Evolutionary conservation across 2,888 invertebrate species (phyloP), one percentile per base, ranked within the genome.

Genomic region (Sycophila texana): DNA sequence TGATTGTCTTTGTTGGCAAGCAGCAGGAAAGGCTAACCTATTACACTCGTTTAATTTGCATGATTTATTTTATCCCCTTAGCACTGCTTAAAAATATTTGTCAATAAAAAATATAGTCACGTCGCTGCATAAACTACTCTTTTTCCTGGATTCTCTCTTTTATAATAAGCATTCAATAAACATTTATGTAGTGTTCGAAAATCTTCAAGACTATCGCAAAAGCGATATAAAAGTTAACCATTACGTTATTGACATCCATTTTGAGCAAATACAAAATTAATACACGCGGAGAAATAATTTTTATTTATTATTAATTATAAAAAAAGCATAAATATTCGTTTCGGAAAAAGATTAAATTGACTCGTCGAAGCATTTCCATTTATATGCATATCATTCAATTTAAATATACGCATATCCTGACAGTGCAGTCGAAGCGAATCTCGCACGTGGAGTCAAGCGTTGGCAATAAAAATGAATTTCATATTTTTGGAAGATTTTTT

Each of bases 311-410:
- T 57, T 74, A 74, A 74, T 66, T 51, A 58, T 20, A 51, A 18
- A 58, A 66, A 53, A 22, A 63, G 14, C 10, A 51, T 72, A 26
- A 74, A 20, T 22, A 26, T 20, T 30, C 3, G 16, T n/a, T 4
- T 20, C 13, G 10, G 47, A 68, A 58, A 20, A 51, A 73, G 73
- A 20, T 73, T 65, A 65, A 63, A 73, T 10, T 39, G 22, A 13
- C 12, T 16, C 13, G 4, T 16, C 5, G 22, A 58, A 16, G 39
- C 39, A 51, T 20, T 76, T 71, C 66, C 77, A 77, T 77, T 77
- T 77, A 77, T 77, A 77, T 77, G 71, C 58, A 70, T 66, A 77
- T 66, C 49, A 66, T 66, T 58, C 58, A 51, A 77, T 77, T 77
- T 77, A 65, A 77, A 77, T 77, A 22, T 26, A 5, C 30, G 63